A percentile compares a stretch with the other conserved stretches of the same genome.
Evolutionary conservation across 92 coral and sea anemone genomes (phyloP).

Genomic region (Epizoanthus fatuus): DNA sequence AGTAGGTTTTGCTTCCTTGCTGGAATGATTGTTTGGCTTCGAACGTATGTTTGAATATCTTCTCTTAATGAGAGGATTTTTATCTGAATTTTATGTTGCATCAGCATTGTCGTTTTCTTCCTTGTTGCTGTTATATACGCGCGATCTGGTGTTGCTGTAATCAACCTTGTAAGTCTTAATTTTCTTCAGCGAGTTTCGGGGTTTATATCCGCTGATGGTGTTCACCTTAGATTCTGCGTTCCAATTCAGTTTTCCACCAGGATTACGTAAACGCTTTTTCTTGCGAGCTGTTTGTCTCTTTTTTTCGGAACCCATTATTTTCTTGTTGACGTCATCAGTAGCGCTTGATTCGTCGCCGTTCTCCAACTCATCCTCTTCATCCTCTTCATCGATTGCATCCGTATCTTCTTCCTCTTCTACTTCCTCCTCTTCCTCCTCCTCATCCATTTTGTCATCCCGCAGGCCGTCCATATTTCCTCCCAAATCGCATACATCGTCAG

Average conservation of each 20-base stretch:
- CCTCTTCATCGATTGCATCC: slow-evolving; percentile 28
- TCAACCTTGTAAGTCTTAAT: slow-evolving; percentile 78
- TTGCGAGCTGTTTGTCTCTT: background rate
- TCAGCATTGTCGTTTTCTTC: slow-evolving; percentile 26
- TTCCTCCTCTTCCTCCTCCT: background rate
- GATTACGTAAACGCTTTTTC: background rate
- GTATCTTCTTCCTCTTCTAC: background rate
- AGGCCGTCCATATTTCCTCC: background rate
- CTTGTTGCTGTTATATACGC: slow-evolving; percentile 53
- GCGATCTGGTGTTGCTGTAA: slow-evolving; percentile 84
- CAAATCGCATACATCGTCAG: background rate
- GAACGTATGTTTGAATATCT: slow-evolving; percentile 3
- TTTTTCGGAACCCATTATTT: background rate
- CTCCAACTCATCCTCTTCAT: background rate
- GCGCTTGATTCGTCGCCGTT: background rate
- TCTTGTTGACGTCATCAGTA: background rate
- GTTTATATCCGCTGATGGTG: slow-evolving; percentile 56
- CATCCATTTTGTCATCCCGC: background rate
- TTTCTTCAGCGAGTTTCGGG: slow-evolving; percentile 50
- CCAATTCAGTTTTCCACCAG: slow-evolving; percentile 82
- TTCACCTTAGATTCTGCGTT: slow-evolving; percentile 85
- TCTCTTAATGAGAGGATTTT: background rate
- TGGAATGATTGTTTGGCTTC: background rate
- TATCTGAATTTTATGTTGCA: slow-evolving; percentile 11
- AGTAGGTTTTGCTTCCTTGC: background rate